Evolutionary conservation across 2,113 vertebrate species (phyloP).

Genomic region (Hucho hucho): DNA sequence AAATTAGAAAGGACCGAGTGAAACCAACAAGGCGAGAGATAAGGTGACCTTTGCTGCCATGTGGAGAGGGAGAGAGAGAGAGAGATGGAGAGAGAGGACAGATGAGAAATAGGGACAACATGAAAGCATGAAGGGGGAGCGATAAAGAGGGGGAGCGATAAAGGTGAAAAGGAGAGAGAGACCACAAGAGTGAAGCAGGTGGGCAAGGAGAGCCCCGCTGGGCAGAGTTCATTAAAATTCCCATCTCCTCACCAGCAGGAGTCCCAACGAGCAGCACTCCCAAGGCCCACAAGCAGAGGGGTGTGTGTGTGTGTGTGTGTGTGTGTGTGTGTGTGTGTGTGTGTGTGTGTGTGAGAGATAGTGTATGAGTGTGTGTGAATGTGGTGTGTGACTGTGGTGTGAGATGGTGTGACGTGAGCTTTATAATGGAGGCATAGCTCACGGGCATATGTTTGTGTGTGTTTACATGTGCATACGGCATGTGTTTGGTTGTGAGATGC

Average conservation of each 20-base stretch:
- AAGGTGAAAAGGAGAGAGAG: background rate
- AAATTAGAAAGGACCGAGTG: conserved; percentile 7
- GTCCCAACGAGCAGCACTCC: background rate
- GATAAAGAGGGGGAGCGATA: background rate
- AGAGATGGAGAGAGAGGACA: background rate
- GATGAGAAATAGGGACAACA: background rate
- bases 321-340: background rate
- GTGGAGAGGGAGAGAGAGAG: background rate
- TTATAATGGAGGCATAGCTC: too few relatives aligned
- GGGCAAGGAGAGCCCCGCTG: background rate
- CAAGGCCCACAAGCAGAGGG: background rate
- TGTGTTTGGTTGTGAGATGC: background rate
- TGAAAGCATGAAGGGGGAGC: too few relatives aligned
- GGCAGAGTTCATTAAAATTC: conserved; percentile 21
- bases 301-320: background rate
- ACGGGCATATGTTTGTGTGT: too few relatives aligned
- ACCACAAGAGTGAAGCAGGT: too few relatives aligned
- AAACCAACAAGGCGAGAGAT: background rate
- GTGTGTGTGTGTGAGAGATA: background rate
- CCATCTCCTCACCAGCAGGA: conserved; percentile 16
- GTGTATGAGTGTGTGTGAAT: background rate
- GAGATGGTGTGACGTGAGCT: background rate
- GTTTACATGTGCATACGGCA: too few relatives aligned
- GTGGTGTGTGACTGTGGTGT: background rate
- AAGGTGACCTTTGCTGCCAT: background rate